Base-by-base conservation (phyloP, 2,797 vertebrate genomes). In the Meriones psammophilus region DNA sequence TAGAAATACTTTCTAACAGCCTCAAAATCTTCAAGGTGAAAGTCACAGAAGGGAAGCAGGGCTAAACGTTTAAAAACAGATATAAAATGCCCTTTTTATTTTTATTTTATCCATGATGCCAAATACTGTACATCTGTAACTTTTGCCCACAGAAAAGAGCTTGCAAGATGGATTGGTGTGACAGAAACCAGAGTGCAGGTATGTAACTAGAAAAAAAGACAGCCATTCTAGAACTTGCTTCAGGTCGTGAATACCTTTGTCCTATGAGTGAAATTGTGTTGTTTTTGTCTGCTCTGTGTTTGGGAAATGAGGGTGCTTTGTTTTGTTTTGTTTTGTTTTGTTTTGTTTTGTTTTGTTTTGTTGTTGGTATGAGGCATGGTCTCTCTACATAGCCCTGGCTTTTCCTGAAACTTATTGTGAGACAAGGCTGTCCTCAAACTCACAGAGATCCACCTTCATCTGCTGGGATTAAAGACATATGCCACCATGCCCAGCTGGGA, bases 101-200 rank as follows among this genome's bases (percentile, higher is more conserved):
- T 83, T 83, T 42, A 18, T 42, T 64, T 42, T 15, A 64, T 64
- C 24, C n/a, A 66, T 84, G 15, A 42, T 99, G 30, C 39, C 42
- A 85, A 85, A 85, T 85, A 50, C 83, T 50, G 62, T 68, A 85
- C 10, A n/a, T n/a, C 13, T 85, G 30, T 64, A 85, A 50, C 64
- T 85, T 46, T 50, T 68, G 28, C 42, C 83, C 64, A 33, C 83
- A 85, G 83, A 85, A 46, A 30, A 64, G 64, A 68, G 64, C 42
- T 85, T 2, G 83, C 83, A 7, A 68, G 30, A 85, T 66, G 28
- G 42, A 68, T 85, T n/a, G 39, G n/a, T 66, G 64, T n/a, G 30
- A 68, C 64, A 1, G 83, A 85, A 68, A 22, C 83, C 83, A 85
- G 83, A 85, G 83, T 85, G 62, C 42, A 50, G 64, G 83, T 85